These are phyloP conservation scores for Sphaerophoria rueppellii DNA, from an alignment of 2,888 invertebrate genomes.

Conservation along the genomic window DNA sequence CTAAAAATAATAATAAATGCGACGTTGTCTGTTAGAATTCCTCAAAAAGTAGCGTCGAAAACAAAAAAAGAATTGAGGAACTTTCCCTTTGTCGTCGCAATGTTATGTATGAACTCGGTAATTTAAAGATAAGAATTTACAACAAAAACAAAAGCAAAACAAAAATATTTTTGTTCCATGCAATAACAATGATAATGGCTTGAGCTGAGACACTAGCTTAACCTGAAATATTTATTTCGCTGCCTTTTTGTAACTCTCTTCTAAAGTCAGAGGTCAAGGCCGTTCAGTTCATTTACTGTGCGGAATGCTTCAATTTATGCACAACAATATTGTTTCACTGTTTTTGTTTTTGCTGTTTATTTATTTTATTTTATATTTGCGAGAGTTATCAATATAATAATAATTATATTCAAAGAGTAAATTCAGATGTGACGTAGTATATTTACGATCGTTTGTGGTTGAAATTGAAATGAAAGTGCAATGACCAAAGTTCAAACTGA, in stretches of 20 bases:
- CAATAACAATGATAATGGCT: constrained; percentile 11
- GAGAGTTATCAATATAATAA: not conserved
- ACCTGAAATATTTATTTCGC: constrained; percentile 1
- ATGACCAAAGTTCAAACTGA: constrained; percentile 48
- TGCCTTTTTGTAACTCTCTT: not conserved
- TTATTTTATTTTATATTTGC: not conserved
- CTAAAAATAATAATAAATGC: not conserved
- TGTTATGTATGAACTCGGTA: not conserved
- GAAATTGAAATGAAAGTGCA: constrained; percentile 30
- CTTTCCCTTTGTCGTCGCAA: constrained; percentile 10
- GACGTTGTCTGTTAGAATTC: not conserved
- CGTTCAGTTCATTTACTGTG: constrained; percentile 9
- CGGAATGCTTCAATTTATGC: not conserved
- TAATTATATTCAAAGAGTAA: not conserved
- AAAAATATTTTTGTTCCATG: constrained; percentile 8
- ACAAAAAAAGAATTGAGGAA: not conserved
- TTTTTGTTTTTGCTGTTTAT: not conserved
- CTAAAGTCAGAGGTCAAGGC: constrained; percentile 25
- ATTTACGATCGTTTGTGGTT: constrained; percentile 8
- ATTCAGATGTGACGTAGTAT: constrained; percentile 43
- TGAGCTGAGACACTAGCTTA: not conserved
- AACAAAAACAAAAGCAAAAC: not conserved
- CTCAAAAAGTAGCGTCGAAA: not conserved
- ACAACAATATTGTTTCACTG: not conserved
- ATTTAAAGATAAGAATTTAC: constrained; percentile 20